phyloP scores from a whole-genome alignment of 1,140 invertebrate genomes.

The Scaptomyza graminum region DNA sequence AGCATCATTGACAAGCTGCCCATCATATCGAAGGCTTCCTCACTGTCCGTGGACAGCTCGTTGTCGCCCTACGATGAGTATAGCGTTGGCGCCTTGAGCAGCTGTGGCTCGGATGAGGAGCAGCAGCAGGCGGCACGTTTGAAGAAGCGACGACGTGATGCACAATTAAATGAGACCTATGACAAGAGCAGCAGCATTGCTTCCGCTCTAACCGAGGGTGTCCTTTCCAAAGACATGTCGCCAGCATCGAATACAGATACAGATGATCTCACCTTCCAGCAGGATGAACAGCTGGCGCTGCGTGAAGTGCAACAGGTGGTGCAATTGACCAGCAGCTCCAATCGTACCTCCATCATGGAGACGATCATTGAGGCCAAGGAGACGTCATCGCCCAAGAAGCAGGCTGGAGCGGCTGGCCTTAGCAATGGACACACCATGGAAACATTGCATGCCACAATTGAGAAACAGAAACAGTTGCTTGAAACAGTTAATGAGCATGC shows the following conservation, averaged over 20 bases:
- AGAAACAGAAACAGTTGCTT: constrained; percentile 81
- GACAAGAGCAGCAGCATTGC: constrained; percentile 82
- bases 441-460: constrained; percentile 80
- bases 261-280: constrained; percentile 82
- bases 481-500: constrained; percentile 80
- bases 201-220: constrained; percentile 71
- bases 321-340: constrained; percentile 58
- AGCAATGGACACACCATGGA: constrained; percentile 78
- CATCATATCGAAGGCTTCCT: constrained; percentile 79
- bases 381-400: constrained; percentile 79
- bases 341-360: constrained; percentile 77
- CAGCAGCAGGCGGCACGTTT: constrained; percentile 50
- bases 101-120: constrained; percentile 69
- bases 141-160: constrained; percentile 74
- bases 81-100: constrained; percentile 72
- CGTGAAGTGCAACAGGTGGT: constrained; percentile 55
- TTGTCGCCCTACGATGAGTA: constrained; percentile 79
- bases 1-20: constrained; percentile 83
- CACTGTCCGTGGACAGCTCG: constrained; percentile 75
- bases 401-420: constrained; percentile 18
- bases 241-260: constrained; percentile 80
- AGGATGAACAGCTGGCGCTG: constrained; percentile 73
- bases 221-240: constrained; percentile 80
- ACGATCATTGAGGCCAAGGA: constrained; percentile 83
- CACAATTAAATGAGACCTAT: constrained; percentile 80